A percentile compares a stretch with the other conserved stretches of the same genome.
Conservation (phyloP, 37 sponge, comb jelly and placozoan species). For the Beroe ovata region DNA sequence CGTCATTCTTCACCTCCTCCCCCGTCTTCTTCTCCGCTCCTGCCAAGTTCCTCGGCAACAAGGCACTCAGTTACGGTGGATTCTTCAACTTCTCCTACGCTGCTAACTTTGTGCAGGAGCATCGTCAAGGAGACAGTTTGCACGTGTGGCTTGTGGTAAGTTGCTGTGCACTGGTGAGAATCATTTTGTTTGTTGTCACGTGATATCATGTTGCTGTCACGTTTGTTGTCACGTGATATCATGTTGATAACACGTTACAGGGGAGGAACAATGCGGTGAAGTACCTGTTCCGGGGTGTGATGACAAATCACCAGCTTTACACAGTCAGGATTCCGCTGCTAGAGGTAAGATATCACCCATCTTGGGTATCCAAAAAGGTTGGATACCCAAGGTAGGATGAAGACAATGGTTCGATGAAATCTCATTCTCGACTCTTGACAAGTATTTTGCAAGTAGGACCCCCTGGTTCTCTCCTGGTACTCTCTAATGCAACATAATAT, state of each 20-base stretch:
- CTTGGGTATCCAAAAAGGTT: too few species aligned
- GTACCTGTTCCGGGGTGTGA: conserved; percentile 1
- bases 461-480: too few species aligned
- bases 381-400: too few species aligned
- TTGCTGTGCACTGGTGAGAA: too few species aligned
- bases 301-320: conserved; percentile 11
- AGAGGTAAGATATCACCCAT: too few species aligned
- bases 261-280: conserved; percentile 14
- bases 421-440: too few species aligned
- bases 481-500: too few species aligned
- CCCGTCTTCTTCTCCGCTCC: conserved; percentile 46
- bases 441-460: too few species aligned
- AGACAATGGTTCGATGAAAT: too few species aligned
- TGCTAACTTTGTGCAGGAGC: conserved; percentile 18
- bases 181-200: too few species aligned
- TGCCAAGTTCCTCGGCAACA: conserved; percentile 37
- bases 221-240: too few species aligned
- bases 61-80: conserved; percentile 12
- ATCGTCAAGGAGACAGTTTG: neutral
- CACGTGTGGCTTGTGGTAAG: conserved; percentile 53
- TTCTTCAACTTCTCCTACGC: conserved; percentile 37
- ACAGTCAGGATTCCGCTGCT: conserved; percentile 12
- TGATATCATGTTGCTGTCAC: neutral
- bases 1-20: neutral
- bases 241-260: neutral